A percentile compares a stretch with the other conserved stretches of the same genome.
Evolutionary conservation across 2,797 vertebrate genomes (phyloP).

Genomic region (Molossus alvarezi): DNA sequence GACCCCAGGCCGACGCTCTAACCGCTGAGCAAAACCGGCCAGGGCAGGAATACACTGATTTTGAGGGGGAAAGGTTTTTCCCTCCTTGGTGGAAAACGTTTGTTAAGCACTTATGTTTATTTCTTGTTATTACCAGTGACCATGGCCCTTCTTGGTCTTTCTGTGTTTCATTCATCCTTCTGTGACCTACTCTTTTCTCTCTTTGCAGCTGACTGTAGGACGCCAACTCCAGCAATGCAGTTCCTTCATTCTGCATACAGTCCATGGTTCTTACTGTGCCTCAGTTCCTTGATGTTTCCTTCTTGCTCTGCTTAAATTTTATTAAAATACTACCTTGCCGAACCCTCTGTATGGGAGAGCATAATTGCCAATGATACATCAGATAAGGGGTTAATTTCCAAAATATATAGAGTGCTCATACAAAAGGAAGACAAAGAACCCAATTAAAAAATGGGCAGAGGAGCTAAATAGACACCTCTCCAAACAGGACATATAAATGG

Average conservation of each 20-base stretch:
- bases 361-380: too few relatives aligned
- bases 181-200: background rate
- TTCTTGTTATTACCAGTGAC: background rate
- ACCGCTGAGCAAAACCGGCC: too few relatives aligned
- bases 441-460: too few relatives aligned
- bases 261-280: background rate
- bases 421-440: too few relatives aligned
- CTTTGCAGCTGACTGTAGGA: background rate
- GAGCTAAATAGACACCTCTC: too few relatives aligned
- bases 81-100: background rate
- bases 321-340: background rate
- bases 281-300: background rate
- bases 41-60: background rate
- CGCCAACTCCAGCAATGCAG: background rate
- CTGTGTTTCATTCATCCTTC: background rate
- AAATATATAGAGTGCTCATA: too few relatives aligned
- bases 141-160: background rate
- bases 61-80: background rate
- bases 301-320: constrained; percentile 26
- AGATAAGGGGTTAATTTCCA: too few relatives aligned
- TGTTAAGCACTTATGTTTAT: background rate
- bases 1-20: too few relatives aligned
- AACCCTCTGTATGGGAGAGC: too few relatives aligned
- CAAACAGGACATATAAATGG: too few relatives aligned
- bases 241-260: background rate